These are phyloP conservation scores for Halocaridina rubra DNA, from an alignment of 2,888 invertebrate species.

Conservation along the genomic window DNA sequence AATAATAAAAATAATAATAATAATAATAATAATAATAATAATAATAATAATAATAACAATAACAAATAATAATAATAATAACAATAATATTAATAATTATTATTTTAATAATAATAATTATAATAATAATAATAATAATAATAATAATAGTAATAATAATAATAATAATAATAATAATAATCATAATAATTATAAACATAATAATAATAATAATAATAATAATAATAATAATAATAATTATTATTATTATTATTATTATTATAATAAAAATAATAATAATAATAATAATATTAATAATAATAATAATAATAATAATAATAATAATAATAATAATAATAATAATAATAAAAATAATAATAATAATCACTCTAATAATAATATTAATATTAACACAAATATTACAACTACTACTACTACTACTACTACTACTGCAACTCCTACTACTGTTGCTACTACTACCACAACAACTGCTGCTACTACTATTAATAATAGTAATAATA, in stretches of 20 bases:
- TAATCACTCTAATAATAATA: background rate
- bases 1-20: background rate
- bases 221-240: background rate
- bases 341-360: background rate
- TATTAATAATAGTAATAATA: background rate
- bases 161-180: background rate
- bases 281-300: background rate
- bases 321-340: background rate
- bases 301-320: background rate
- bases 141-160: background rate
- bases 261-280: background rate
- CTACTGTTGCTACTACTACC: background rate
- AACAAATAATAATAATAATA: background rate
- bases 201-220: background rate
- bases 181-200: background rate
- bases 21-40: background rate
- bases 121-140: background rate
- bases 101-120: background rate
- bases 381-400: background rate
- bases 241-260: background rate
- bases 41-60: background rate
- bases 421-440: background rate
- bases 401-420: background rate
- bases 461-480: background rate
- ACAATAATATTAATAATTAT: background rate